Conservation (phyloP, 2,113 vertebrate species). For the Corvus cornix region DNA sequence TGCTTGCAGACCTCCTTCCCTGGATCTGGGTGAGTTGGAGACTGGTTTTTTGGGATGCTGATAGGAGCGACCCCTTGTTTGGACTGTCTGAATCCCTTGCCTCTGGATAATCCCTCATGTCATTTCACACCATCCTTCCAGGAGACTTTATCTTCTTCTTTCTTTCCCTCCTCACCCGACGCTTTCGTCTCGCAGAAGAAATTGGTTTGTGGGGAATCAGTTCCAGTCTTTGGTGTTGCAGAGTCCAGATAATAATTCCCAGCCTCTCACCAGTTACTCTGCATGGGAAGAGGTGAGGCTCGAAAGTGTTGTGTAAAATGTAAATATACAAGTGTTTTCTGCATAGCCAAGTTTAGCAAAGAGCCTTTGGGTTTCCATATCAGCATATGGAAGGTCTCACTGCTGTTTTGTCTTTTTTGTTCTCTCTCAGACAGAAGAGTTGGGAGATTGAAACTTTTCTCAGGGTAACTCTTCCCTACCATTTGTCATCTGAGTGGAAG, state of each 20-base stretch:
- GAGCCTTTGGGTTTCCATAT: neutral
- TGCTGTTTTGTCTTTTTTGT: neutral
- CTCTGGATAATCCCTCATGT: neutral
- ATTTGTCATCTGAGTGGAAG: neutral
- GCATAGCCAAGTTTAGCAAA: neutral
- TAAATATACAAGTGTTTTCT: neutral
- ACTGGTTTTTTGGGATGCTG: neutral
- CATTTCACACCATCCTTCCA: neutral
- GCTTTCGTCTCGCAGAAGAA: neutral
- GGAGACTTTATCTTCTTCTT: neutral
- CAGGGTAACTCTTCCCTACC: neutral
- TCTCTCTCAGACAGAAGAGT: neutral
- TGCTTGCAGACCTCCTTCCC: neutral
- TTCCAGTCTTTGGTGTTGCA: neutral
- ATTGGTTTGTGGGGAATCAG: neutral
- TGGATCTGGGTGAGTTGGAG: constrained; percentile 12
- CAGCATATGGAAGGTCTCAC: neutral
- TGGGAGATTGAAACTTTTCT: neutral
- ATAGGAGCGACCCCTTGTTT: neutral
- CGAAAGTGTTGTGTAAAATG: neutral
- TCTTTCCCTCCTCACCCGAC: neutral
- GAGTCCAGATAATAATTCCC: neutral
- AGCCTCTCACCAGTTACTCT: neutral
- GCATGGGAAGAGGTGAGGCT: constrained; percentile 4
- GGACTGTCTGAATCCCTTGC: neutral